Evolutionary conservation across 2,888 invertebrate genomes (phyloP).

Genomic region (Leptinotarsa juncta): DNA sequence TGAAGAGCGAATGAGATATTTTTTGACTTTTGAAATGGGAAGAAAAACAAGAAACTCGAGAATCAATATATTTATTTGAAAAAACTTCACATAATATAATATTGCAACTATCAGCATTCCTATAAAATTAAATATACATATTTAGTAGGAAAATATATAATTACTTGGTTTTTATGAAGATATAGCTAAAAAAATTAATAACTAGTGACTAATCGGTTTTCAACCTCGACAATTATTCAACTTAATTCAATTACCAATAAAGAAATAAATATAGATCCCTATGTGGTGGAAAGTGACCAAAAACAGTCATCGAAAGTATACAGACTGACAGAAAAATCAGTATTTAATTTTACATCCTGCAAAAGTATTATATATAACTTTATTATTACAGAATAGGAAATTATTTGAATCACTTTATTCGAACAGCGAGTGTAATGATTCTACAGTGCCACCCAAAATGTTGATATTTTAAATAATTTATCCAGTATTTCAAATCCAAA

Average conservation of each 20-base stretch:
- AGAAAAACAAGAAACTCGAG: background rate
- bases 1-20: too few relatives aligned
- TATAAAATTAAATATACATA: slow-evolving; percentile 29
- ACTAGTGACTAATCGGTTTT: slow-evolving; percentile 38
- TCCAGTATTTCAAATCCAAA: too few relatives aligned
- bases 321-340: background rate
- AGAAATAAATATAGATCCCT: slow-evolving; percentile 13
- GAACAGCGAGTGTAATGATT: background rate
- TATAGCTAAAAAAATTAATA: slow-evolving; percentile 19
- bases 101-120: slow-evolving; percentile 39
- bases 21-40: too few relatives aligned
- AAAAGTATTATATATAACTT: background rate
- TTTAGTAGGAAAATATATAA: slow-evolving; percentile 34
- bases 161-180: slow-evolving; percentile 19
- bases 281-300: background rate
- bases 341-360: background rate
- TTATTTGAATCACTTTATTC: too few relatives aligned
- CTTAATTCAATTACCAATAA: background rate
- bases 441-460: background rate
- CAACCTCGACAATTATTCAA: slow-evolving; percentile 24
- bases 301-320: background rate
- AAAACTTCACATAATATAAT: slow-evolving; percentile 36
- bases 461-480: too few relatives aligned
- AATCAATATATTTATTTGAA: slow-evolving; percentile 30
- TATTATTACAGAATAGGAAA: background rate